Base-by-base conservation (phyloP, 2,888 invertebrate species). In the Leucozona laternaria region DNA sequence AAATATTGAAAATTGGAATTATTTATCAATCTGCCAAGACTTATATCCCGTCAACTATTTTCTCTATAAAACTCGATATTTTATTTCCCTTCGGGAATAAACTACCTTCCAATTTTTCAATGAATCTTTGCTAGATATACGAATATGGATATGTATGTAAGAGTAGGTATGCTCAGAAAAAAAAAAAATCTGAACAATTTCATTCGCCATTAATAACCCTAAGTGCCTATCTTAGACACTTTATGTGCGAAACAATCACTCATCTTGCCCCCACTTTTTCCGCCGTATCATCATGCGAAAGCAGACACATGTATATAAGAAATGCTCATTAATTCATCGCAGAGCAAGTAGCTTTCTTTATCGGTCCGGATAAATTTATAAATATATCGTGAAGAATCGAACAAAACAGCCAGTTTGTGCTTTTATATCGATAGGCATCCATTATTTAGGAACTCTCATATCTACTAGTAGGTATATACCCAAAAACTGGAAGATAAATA, bases 161-260 rank as follows among this genome's bases (percentile, higher is more conserved):
- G n/a, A n/a, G n/a, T n/a, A n/a, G 8, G 10, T 55, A 31, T 55
- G n/a, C 20, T 5, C 6, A 1, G n/a, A 2, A 17, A 57, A 57
- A 10, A 10, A 60, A 43, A 40, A 5, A 62, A 43, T 43, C 37
- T 40, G 3, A 43, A 60, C 62, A 62, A 62, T 40, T 62, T 43
- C n/a, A 70, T 55, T 73, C 62, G 57, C 71, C 77, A 81, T 77
- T 48, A 58, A 25, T 60, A 25, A 78, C 34, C 60, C 45, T 34
- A 73, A 82, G 82, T 78, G 82, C 72, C 60, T 78, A 78, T 78
- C 78, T 78, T 60, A 22, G 78, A 58, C 79, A 84, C 83, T 84
- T 64, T 55, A 79, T 73, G 79, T 75, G 79, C 71, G 79, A 55
- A 70, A 62, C 79, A 79, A 79, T 82, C 58, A 82, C 72, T 82